Conservation (phyloP, 1,140 invertebrate species). For the Antheraea pernyi region DNA sequence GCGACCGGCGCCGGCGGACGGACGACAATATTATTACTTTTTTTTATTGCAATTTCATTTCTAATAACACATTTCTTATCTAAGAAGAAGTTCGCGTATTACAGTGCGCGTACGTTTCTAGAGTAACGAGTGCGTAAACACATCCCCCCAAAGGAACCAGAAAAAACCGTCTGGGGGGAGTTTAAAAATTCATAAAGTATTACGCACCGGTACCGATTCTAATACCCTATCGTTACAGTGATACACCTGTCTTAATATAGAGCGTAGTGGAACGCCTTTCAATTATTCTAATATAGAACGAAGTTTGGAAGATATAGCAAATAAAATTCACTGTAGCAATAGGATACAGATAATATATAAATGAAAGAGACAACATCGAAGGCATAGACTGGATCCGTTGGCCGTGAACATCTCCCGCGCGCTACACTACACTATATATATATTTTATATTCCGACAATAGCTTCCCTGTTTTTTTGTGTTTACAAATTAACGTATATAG, state of each 20-base stretch:
- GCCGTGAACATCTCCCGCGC: constrained; percentile 45
- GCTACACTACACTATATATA: constrained; percentile 26
- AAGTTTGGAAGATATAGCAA: constrained; percentile 60
- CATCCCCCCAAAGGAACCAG: neutral
- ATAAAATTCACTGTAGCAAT: constrained; percentile 69
- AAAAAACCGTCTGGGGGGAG: neutral
- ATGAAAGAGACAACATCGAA: constrained; percentile 72
- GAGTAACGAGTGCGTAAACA: constrained; percentile 1
- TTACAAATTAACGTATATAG: constrained; percentile 66
- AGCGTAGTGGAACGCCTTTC: constrained; percentile 21
- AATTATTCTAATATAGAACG: constrained; percentile 33
- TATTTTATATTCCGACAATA: constrained; percentile 47
- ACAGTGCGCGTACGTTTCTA: constrained; percentile 40
- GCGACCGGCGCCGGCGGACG: constrained; percentile 34
- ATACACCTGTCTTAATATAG: constrained; percentile 36
- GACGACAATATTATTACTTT: constrained; percentile 20
- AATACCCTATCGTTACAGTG: constrained; percentile 73
- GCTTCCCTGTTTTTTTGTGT: constrained; percentile 66
- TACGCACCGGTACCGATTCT: constrained; percentile 31
- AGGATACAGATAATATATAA: constrained; percentile 64
- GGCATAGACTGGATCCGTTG: constrained; percentile 44
- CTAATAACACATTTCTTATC: constrained; percentile 75
- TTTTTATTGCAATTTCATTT: constrained; percentile 61
- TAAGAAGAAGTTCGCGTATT: constrained; percentile 59
- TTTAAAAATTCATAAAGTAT: neutral